Evolutionary conservation across 2,888 invertebrate genomes (phyloP), one percentile per base, ranked within the genome.

Genomic region (Homarus gammarus): DNA sequence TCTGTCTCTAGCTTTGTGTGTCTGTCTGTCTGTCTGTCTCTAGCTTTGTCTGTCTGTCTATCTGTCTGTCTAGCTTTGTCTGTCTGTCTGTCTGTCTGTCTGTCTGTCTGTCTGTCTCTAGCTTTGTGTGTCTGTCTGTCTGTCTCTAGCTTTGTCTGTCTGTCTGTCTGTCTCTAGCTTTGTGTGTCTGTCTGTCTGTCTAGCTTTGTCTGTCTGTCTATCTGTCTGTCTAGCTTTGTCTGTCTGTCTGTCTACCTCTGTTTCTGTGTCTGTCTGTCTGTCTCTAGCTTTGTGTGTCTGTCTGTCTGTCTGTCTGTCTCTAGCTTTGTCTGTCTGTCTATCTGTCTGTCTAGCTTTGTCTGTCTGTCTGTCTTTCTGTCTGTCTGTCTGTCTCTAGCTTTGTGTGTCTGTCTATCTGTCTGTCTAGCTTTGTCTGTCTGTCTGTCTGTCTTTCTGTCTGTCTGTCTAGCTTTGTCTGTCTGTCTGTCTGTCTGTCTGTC

Each of bases 91-190:
- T 40, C 6, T 38, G 22, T 75, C 6, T 36, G n/a, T 22, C 6
- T 12, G 12, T 72, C 12, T 27, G 12, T 27, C 12, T 72, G 27
- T n/a, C 27, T 72, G 12, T 27, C 10, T 72, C n/a, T 27, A 10
- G 12, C 15, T n/a, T 12, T 72, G 8, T 73, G 22, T 73, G 6
- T 73, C n/a, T 73, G n/a, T 73, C 10, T 15, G n/a, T 27, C 6
- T 12, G 31, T 64, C 22, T 12, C 6, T 5, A 22, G 5, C 5
- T 64, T n/a, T 33, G 5, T 73, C 18, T 33, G 5, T 73, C n/a
- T 73, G 72, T 72, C 72, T 72, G 72, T n/a, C n/a, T n/a, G n/a
- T n/a, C n/a, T n/a, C n/a, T 75, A 12, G 3, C 6, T 77, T 5
- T 36, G n/a, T 12, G 40, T 27, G 40, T 44, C 5, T 6, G 40